A percentile compares a stretch with the other conserved stretches of the same genome.
These are phyloP conservation scores for Drosophila santomea DNA, from an alignment of 1,140 invertebrate species.

Conservation along the genomic window DNA sequence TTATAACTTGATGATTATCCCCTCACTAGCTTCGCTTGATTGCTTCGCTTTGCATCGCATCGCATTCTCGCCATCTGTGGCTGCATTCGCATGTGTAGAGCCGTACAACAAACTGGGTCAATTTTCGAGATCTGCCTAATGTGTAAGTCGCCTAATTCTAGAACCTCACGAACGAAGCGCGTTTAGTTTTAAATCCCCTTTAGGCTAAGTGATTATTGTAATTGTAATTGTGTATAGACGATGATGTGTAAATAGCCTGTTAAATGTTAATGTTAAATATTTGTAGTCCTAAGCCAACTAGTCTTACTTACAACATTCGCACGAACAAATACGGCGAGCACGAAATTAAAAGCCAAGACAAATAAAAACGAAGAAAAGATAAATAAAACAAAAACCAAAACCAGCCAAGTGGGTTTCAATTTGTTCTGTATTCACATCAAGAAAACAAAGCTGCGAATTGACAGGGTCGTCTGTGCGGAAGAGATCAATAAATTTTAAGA, in stretches of 20 bases:
- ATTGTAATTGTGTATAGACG: constrained; percentile 74
- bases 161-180: constrained; percentile 56
- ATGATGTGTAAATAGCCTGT: constrained; percentile 77
- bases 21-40: constrained; percentile 52
- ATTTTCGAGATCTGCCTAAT: constrained; percentile 76
- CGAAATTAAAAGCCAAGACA: constrained; percentile 68
- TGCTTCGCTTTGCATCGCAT: constrained; percentile 19
- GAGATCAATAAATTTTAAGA: constrained; percentile 10
- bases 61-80: constrained; percentile 13
- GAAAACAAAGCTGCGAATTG: neutral
- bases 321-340: constrained; percentile 63
- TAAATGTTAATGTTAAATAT: constrained; percentile 81
- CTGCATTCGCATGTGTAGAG: constrained; percentile 34
- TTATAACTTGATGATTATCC: neutral
- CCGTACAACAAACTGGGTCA: constrained; percentile 73
- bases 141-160: constrained; percentile 72
- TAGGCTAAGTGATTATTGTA: constrained; percentile 76
- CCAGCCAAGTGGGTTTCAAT: constrained; percentile 20
- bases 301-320: constrained; percentile 79
- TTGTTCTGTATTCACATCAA: constrained; percentile 4
- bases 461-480: constrained; percentile 32
- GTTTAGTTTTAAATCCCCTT: constrained; percentile 45
- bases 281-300: constrained; percentile 76
- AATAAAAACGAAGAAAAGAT: constrained; percentile 61
- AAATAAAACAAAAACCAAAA: constrained; percentile 30